A percentile compares a stretch with the other conserved stretches of the same genome.
phyloP scores from a whole-genome alignment of 2,888 invertebrate species.

The Campoletis raptor region DNA sequence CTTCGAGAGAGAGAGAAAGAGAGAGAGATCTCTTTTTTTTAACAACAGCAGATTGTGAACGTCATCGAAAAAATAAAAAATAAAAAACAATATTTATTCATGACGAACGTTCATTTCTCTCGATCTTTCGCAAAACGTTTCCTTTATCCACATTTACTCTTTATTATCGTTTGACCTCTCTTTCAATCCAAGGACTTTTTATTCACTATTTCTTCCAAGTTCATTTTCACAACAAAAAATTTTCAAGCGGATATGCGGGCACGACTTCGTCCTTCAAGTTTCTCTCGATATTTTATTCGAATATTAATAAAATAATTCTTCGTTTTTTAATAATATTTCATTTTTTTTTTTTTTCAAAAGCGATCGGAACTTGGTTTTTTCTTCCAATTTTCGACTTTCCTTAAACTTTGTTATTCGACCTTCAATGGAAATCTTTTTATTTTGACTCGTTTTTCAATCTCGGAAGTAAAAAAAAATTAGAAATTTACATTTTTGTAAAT shows the following conservation, averaged over 20 bases:
- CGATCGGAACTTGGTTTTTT: neutral
- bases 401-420: neutral
- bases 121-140: neutral
- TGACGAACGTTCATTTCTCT: neutral
- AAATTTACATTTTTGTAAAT: no score
- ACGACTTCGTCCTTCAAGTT: neutral
- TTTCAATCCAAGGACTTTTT: neutral
- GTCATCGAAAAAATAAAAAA: slow-evolving; percentile 20
- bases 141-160: neutral
- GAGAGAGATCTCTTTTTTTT: slow-evolving; percentile 14
- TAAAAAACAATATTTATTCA: neutral
- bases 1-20: neutral
- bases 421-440: neutral
- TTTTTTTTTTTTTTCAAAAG: neutral
- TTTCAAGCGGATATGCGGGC: slow-evolving; percentile 7
- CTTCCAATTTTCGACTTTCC: neutral
- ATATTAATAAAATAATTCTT: neutral
- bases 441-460: no score
- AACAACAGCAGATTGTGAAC: slow-evolving; percentile 43
- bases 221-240: neutral
- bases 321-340: neutral
- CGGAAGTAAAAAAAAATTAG: no score
- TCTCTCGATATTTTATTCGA: neutral
- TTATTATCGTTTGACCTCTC: neutral
- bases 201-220: neutral